Evolutionary conservation across 1,140 invertebrate genomes (phyloP).

Genomic region (Cydia fagiglandana): DNA sequence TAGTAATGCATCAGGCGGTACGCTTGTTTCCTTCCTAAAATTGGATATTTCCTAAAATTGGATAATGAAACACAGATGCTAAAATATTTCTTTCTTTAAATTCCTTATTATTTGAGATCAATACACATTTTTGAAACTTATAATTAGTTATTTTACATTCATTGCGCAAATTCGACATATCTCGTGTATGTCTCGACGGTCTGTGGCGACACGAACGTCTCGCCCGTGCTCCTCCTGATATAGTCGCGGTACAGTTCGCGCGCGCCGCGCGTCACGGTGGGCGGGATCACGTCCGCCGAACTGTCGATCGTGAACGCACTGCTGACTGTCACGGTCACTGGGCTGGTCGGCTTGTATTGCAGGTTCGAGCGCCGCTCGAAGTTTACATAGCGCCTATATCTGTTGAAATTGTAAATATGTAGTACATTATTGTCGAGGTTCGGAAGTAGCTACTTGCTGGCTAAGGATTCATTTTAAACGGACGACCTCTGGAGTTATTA

Average conservation of each 20-base stretch:
- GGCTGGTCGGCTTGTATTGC: conserved; percentile 72
- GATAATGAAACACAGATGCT: not conserved
- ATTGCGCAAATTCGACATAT: conserved; percentile 40
- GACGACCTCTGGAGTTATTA: too few species aligned
- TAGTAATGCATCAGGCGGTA: too few species aligned
- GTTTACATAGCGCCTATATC: conserved; percentile 89
- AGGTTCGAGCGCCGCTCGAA: conserved; percentile 79
- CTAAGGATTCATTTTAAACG: too few species aligned
- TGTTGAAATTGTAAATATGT: conserved; percentile 47
- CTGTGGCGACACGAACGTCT: conserved; percentile 34
- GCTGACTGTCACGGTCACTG: conserved; percentile 76
- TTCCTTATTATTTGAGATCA: not conserved
- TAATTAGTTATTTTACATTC: not conserved
- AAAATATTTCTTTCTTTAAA: not conserved
- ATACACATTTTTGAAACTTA: not conserved
- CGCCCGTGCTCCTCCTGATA: conserved; percentile 57
- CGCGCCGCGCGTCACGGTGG: conserved; percentile 80
- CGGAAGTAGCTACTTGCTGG: too few species aligned
- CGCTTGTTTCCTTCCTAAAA: too few species aligned
- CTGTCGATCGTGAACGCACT: conserved; percentile 81
- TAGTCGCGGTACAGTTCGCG: conserved; percentile 83
- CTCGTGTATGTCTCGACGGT: conserved; percentile 37
- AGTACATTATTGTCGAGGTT: too few species aligned
- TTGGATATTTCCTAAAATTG: not conserved
- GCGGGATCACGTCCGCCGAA: conserved; percentile 80